Conservation (phyloP, 1,140 invertebrate species). For the Lepeophtheirus salmonis region DNA sequence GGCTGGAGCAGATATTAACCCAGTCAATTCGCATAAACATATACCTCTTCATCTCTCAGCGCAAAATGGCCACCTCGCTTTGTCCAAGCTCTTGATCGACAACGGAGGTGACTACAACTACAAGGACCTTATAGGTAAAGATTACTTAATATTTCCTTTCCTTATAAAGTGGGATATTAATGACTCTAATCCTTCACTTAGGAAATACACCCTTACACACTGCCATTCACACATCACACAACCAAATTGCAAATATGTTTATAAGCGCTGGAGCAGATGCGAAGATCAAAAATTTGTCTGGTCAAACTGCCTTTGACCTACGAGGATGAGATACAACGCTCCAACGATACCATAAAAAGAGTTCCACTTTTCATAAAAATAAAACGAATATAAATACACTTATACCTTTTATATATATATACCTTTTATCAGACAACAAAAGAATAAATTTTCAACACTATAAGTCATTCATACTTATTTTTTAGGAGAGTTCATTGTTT, state of each 20-base stretch:
- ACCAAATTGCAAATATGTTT: conserved; percentile 1
- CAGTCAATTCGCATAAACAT: background rate
- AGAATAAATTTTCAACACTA: too few species aligned
- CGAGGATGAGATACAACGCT: background rate
- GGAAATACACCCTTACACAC: conserved; percentile 10
- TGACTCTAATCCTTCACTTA: background rate
- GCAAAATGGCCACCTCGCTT: conserved; percentile 5
- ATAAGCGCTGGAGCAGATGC: background rate
- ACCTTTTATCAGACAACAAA: background rate
- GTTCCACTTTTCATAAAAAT: background rate
- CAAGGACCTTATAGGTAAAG: conserved; percentile 9
- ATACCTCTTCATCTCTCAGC: background rate
- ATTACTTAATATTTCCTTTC: background rate
- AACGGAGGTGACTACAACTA: conserved; percentile 2
- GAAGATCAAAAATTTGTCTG: conserved; percentile 1
- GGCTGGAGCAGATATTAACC: conserved; percentile 6
- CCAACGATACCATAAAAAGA: too few species aligned
- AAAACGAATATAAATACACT: background rate
- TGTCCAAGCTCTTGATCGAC: conserved; percentile 2
- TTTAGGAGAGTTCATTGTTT: too few species aligned
- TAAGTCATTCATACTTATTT: too few species aligned
- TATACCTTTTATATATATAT: background rate
- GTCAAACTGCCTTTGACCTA: background rate
- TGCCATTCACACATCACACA: background rate
- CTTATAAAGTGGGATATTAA: too few species aligned